Evolutionary conservation across 2,888 invertebrate species (phyloP).

Genomic region (Drosophila glabriapex): DNA sequence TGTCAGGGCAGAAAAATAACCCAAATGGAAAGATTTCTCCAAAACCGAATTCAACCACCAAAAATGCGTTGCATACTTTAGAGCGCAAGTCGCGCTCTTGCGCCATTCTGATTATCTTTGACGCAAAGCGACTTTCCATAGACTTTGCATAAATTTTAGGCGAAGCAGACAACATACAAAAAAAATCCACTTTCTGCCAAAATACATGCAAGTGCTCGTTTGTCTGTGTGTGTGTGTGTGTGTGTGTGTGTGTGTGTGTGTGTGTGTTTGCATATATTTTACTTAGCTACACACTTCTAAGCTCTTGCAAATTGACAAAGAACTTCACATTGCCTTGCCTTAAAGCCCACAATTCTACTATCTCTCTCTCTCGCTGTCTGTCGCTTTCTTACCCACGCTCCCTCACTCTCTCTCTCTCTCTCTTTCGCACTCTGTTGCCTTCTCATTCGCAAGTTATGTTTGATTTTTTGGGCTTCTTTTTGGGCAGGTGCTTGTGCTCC

Average conservation of each 20-base stretch:
- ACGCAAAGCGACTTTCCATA: slow-evolving; percentile 72
- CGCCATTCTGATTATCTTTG: slow-evolving; percentile 69
- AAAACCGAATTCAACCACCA: slow-evolving; percentile 61
- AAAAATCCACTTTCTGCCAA: slow-evolving; percentile 41
- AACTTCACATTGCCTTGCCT: slow-evolving; percentile 59
- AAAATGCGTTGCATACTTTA: slow-evolving; percentile 67
- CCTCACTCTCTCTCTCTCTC: neutral
- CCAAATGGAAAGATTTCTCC: slow-evolving; percentile 11
- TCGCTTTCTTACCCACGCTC: neutral
- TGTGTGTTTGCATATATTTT: slow-evolving; percentile 50
- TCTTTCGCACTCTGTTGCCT: slow-evolving; percentile 4
- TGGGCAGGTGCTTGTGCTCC: slow-evolving; percentile 55
- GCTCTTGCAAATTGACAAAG: slow-evolving; percentile 78
- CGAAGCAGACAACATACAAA: slow-evolving; percentile 5
- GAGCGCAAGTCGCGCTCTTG: slow-evolving; percentile 49
- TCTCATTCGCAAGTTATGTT: slow-evolving; percentile 38
- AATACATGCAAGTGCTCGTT: slow-evolving; percentile 33
- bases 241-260: slow-evolving; percentile 12
- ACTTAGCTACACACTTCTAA: slow-evolving; percentile 73
- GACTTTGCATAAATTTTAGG: slow-evolving; percentile 78
- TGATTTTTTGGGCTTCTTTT: slow-evolving; percentile 72
- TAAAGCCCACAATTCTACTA: slow-evolving; percentile 7
- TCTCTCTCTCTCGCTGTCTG: neutral
- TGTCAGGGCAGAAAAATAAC: slow-evolving; percentile 12
- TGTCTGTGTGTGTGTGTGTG: slow-evolving; percentile 12